phyloP scores from a whole-genome alignment of 2,797 vertebrate species.

The Sylvilagus floridanus region DNA sequence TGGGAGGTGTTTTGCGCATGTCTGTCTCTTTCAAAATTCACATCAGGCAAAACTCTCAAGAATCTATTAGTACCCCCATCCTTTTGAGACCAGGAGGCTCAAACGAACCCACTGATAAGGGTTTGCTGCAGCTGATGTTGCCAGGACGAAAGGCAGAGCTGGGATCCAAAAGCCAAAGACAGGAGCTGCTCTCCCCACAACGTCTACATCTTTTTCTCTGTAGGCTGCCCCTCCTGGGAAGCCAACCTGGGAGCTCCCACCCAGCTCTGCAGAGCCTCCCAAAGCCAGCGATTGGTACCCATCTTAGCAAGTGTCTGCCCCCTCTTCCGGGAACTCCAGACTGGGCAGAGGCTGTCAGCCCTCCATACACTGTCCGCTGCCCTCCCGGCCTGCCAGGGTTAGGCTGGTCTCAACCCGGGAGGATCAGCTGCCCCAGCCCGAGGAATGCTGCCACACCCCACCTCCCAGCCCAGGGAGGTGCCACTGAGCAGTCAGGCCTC shows the following conservation, averaged over 20 bases:
- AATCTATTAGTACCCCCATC: neutral
- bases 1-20: neutral
- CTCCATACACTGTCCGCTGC: neutral
- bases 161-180: neutral
- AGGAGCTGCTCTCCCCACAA: accelerated
- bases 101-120: neutral
- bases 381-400: neutral
- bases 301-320: neutral
- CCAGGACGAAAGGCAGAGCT: neutral
- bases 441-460: neutral
- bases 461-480: neutral
- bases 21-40: neutral
- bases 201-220: neutral
- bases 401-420: neutral
- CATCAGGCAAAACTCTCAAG: neutral
- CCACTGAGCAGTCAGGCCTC: neutral
- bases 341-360: accelerated
- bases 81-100: neutral
- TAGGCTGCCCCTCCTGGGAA: neutral
- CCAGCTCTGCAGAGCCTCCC: no score
- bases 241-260: neutral
- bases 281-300: neutral
- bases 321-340: neutral
- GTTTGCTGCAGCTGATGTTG: neutral
- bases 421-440: no score